A percentile compares a stretch with the other conserved stretches of the same genome.
These are phyloP conservation scores for Tethea ocularis DNA, from an alignment of 2,888 invertebrate genomes.

Conservation along the genomic window DNA sequence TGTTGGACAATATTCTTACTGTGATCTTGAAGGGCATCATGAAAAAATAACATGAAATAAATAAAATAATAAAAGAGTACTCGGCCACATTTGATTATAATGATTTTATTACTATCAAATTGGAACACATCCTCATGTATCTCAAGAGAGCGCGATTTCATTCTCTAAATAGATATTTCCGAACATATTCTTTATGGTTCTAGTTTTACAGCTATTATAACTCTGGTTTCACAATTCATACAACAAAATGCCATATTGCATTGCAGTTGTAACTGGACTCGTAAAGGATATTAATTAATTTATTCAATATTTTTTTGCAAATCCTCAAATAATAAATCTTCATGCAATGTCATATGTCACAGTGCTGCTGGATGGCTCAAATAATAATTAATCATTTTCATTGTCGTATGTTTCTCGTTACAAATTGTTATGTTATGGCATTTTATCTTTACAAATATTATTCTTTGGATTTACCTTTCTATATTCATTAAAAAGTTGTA, in stretches of 20 bases:
- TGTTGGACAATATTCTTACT: too few species aligned
- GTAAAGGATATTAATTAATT: constrained; percentile 12
- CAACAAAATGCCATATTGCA: not conserved
- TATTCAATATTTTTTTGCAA: constrained; percentile 10
- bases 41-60: too few species aligned
- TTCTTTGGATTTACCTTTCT: too few species aligned
- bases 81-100: not conserved
- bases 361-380: constrained; percentile 34
- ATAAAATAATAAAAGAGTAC: too few species aligned
- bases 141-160: too few species aligned
- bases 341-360: constrained; percentile 51
- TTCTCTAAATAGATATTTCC: too few species aligned
- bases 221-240: not conserved
- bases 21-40: too few species aligned
- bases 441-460: too few species aligned
- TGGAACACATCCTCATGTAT: not conserved
- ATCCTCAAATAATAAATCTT: constrained; percentile 42
- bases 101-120: not conserved
- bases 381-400: constrained; percentile 53
- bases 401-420: constrained; percentile 44
- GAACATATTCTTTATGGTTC: too few species aligned
- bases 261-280: constrained; percentile 1
- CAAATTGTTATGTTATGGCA: constrained; percentile 9
- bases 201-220: too few species aligned
- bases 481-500: too few species aligned